phyloP scores from a whole-genome alignment of 92 coral and sea anemone genomes.

The Porites rus region DNA sequence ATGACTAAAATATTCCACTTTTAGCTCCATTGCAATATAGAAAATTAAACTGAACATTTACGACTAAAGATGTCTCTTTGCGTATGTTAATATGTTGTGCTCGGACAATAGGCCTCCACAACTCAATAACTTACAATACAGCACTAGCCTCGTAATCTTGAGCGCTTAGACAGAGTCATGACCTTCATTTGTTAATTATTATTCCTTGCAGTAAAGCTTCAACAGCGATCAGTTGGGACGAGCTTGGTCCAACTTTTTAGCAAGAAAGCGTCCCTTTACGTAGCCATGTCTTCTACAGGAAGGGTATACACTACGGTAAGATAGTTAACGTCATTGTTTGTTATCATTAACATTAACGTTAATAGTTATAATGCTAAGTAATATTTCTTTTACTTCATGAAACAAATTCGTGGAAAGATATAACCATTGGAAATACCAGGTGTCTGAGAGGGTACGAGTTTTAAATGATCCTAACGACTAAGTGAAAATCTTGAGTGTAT shows the following conservation, averaged over 20 bases:
- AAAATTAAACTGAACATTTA: slow-evolving; percentile 8
- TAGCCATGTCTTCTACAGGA: slow-evolving; percentile 75
- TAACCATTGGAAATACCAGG: not conserved
- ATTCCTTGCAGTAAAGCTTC: slow-evolving; percentile 48
- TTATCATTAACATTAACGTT: not conserved
- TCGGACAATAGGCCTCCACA: slow-evolving; percentile 50
- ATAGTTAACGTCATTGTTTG: not conserved
- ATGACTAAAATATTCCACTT: slow-evolving; percentile 6
- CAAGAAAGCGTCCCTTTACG: slow-evolving; percentile 48
- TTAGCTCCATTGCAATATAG: slow-evolving; percentile 32
- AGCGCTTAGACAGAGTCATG: not conserved
- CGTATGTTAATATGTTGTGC: slow-evolving; percentile 13
- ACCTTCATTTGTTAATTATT: not conserved
- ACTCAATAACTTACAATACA: slow-evolving; percentile 6
- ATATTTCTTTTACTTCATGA: not conserved
- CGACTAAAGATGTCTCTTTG: slow-evolving; percentile 19
- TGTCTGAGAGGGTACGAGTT: not conserved
- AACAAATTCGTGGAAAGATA: no score
- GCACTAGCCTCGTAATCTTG: not conserved
- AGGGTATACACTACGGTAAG: slow-evolving; percentile 75
- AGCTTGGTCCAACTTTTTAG: slow-evolving; percentile 57
- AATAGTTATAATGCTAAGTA: not conserved
- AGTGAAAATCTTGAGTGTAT: slow-evolving; percentile 39
- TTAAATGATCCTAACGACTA: not conserved
- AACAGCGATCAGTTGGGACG: slow-evolving; percentile 41